Evolutionary conservation across 1,140 invertebrate species (phyloP).

Genomic region (Megalonaias nervosa): DNA sequence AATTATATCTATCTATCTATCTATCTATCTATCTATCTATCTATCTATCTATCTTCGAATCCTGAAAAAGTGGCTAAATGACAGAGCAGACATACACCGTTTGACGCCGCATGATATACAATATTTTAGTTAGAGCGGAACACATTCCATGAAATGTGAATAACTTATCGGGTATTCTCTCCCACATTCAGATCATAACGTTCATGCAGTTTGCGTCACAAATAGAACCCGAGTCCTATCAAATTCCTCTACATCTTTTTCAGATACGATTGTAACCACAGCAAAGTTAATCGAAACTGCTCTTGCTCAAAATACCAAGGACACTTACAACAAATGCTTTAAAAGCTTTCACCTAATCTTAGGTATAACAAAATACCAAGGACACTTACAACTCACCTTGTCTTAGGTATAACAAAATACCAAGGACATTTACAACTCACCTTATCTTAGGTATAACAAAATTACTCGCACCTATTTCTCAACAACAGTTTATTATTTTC

Average conservation of each 20-base stretch:
- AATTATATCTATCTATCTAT: no score
- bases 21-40: no score
- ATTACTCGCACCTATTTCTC: neutral
- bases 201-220: conserved; percentile 12
- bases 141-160: conserved; percentile 38
- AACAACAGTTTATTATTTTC: conserved; percentile 8
- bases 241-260: neutral
- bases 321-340: conserved; percentile 20
- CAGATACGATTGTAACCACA: neutral
- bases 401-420: no score
- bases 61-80: no score
- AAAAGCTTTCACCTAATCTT: neutral
- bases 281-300: neutral
- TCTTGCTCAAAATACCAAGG: conserved; percentile 11
- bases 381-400: no score
- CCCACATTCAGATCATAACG: conserved; percentile 39
- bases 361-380: no score
- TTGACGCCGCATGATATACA: conserved; percentile 12
- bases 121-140: conserved; percentile 34
- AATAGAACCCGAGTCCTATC: conserved; percentile 26
- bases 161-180: conserved; percentile 31
- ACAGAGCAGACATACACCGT: no score
- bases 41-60: no score
- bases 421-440: no score
- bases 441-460: no score